These are phyloP conservation scores for Eutolmus rufibarbis DNA, from an alignment of 2,888 invertebrate genomes.

Conservation along the genomic window DNA sequence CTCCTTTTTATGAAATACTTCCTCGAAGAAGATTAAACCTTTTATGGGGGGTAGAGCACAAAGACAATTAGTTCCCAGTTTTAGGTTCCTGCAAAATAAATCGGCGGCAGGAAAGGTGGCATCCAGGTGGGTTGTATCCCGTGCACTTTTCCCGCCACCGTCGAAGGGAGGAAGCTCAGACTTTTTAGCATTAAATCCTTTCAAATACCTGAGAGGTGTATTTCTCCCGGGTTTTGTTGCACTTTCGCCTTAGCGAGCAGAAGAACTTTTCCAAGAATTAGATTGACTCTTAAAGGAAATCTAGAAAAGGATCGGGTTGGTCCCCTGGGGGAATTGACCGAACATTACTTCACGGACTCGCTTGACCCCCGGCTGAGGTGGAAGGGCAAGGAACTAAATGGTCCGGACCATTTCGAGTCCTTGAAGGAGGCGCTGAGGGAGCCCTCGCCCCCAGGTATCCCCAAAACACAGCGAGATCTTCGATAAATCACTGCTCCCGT, in stretches of 20 bases:
- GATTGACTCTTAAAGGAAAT: not conserved
- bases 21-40: slow-evolving; percentile 14
- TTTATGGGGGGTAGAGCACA: not conserved
- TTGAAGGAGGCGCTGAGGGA: not conserved
- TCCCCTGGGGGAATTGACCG: not conserved
- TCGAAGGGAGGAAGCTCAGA: not conserved
- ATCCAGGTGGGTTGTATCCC: not conserved
- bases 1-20: slow-evolving; percentile 22
- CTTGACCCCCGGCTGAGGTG: not conserved
- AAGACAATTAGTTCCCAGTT: slow-evolving; percentile 38
- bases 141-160: not conserved
- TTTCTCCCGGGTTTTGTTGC: not conserved
- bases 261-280: not conserved
- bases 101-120: not conserved
- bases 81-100: slow-evolving; percentile 21
- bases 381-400: not conserved
- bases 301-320: not conserved
- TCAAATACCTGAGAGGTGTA: not conserved
- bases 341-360: not conserved
- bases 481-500: not conserved
- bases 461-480: not conserved
- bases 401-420: not conserved
- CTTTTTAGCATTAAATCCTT: not conserved
- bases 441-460: not conserved
- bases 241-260: not conserved